Conservation (phyloP, 1,140 invertebrate genomes). For the Meloidogyne chitwoodi region DNA sequence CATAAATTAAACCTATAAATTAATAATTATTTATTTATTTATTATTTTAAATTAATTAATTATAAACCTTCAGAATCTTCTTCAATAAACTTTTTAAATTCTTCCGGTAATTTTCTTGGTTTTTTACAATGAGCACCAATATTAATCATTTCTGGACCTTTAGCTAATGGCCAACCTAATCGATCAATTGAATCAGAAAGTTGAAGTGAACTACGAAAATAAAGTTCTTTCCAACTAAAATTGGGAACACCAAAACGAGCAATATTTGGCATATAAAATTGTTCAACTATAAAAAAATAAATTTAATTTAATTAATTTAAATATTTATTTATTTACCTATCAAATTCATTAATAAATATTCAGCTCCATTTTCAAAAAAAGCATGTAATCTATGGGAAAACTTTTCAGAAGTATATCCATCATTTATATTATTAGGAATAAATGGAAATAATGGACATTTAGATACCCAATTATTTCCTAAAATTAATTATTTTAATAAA, state of each 20-base stretch:
- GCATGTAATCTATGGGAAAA: constrained; percentile 13
- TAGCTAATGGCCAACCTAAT: constrained; percentile 16
- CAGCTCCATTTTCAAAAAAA: constrained; percentile 18
- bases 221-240: constrained; percentile 17
- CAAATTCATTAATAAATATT: constrained; percentile 13
- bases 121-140: constrained; percentile 17
- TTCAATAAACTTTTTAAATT: constrained; percentile 2
- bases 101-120: not conserved
- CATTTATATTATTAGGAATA: constrained; percentile 9
- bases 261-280: constrained; percentile 21
- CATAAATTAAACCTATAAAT: constrained; percentile 28
- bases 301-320: not conserved
- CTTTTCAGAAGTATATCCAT: not conserved
- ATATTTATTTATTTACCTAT: constrained; percentile 1
- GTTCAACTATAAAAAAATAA: constrained; percentile 7
- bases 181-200: constrained; percentile 17
- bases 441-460: constrained; percentile 10
- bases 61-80: too few relatives aligned
- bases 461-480: constrained; percentile 21
- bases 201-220: constrained; percentile 1
- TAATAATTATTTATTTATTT: too few relatives aligned
- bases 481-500: constrained; percentile 9
- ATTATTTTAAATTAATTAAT: too few relatives aligned
- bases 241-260: constrained; percentile 21
- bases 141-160: constrained; percentile 16